Conservation (phyloP, 1,140 invertebrate species). For the Babylonia areolata region DNA sequence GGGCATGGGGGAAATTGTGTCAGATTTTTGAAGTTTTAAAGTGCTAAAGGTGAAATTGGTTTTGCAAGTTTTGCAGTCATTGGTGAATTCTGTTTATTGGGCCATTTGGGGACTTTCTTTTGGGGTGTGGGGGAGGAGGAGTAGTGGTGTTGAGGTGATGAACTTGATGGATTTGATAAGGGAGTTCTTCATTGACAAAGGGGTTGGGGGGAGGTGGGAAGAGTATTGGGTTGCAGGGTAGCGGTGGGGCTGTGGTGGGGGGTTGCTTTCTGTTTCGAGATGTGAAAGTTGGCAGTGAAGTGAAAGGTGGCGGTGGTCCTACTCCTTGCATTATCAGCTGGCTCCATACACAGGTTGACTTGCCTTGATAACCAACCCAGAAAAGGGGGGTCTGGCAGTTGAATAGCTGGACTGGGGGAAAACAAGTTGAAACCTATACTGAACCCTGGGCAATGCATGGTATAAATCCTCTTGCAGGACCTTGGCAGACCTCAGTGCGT, state of each 20-base stretch:
- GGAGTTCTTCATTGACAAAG: too few relatives aligned
- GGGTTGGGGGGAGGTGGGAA: too few relatives aligned
- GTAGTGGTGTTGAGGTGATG: too few relatives aligned
- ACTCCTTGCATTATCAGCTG: not conserved
- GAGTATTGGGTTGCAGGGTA: not conserved
- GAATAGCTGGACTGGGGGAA: not conserved
- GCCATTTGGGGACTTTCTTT: too few relatives aligned
- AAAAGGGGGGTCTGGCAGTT: not conserved
- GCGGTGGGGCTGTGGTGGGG: not conserved
- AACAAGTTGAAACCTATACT: slow-evolving; percentile 9
- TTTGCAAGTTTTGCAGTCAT: too few relatives aligned
- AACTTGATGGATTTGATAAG: too few relatives aligned
- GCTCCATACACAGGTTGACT: not conserved
- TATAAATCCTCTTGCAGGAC: slow-evolving; percentile 9
- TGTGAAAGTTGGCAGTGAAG: not conserved
- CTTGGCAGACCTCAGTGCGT: not conserved
- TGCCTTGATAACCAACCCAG: not conserved
- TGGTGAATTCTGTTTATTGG: too few relatives aligned
- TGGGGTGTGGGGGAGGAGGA: too few relatives aligned
- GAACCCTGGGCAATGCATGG: not conserved
- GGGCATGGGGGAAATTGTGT: too few relatives aligned
- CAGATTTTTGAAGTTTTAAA: too few relatives aligned
- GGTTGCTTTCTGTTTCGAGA: too few relatives aligned
- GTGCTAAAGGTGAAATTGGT: too few relatives aligned
- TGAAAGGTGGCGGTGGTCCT: not conserved